These are phyloP conservation scores for Calephelis nemesis DNA, from an alignment of 1,140 invertebrate genomes.

Conservation along the genomic window DNA sequence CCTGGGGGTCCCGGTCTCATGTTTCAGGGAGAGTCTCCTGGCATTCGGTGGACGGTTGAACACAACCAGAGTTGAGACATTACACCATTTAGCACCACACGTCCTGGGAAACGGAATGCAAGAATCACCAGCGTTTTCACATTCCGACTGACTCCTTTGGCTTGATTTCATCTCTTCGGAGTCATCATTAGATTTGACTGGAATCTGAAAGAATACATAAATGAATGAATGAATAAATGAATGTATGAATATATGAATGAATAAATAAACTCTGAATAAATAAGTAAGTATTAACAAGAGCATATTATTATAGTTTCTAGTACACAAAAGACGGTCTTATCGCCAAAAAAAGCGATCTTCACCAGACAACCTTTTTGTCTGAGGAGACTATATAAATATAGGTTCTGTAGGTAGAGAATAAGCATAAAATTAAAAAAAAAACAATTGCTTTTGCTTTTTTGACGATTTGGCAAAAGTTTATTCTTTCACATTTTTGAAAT, in stretches of 20 bases:
- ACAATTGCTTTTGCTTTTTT: too few relatives aligned
- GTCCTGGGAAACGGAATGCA: conserved; percentile 96
- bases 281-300: too few relatives aligned
- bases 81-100: conserved; percentile 95
- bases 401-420: too few relatives aligned
- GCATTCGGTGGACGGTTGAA: conserved; percentile 90
- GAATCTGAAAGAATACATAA: conserved; percentile 53
- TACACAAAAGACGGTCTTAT: too few relatives aligned
- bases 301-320: too few relatives aligned
- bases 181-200: conserved; percentile 72
- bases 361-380: too few relatives aligned
- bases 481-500: too few relatives aligned
- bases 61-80: conserved; percentile 89
- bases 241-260: background rate
- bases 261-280: too few relatives aligned
- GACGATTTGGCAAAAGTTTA: too few relatives aligned
- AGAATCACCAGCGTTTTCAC: conserved; percentile 82
- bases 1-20: conserved; percentile 85
- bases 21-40: conserved; percentile 84
- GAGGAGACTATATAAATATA: too few relatives aligned
- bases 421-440: too few relatives aligned
- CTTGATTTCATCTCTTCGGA: conserved; percentile 69
- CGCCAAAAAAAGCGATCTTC: too few relatives aligned
- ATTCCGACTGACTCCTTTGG: conserved; percentile 67
- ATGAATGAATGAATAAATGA: background rate